A percentile compares a stretch with the other conserved stretches of the same genome.
These are phyloP conservation scores for Gyrodactylus salaris DNA, from an alignment of 1,140 invertebrate species.

Conservation along the genomic window DNA sequence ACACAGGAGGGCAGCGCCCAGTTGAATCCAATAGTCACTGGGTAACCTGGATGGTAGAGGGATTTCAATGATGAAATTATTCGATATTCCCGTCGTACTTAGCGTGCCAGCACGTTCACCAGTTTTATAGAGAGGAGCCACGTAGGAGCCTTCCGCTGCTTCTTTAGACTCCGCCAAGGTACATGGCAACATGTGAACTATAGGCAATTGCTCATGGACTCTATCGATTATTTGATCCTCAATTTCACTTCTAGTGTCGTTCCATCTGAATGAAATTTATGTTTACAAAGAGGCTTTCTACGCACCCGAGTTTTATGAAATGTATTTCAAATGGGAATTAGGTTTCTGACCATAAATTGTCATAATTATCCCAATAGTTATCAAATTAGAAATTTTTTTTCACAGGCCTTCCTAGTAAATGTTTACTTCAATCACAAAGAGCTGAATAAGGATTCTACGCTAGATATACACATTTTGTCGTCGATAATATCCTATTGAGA, in stretches of 20 bases:
- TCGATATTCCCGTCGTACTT: constrained; percentile 53
- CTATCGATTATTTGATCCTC: background rate
- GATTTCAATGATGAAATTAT: constrained; percentile 48
- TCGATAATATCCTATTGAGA: background rate
- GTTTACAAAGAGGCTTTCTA: no score
- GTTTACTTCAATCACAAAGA: no score
- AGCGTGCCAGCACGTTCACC: constrained; percentile 40
- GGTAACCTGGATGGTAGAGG: constrained; percentile 28
- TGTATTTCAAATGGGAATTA: no score
- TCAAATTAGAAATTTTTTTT: no score
- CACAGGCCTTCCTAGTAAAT: no score
- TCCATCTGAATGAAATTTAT: background rate
- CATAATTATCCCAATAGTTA: no score
- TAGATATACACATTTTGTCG: no score
- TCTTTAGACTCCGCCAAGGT: background rate
- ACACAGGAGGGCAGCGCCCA: constrained; percentile 43
- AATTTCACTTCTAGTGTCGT: background rate
- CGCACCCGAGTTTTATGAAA: no score
- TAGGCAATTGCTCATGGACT: background rate
- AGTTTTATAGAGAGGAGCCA: constrained; percentile 46
- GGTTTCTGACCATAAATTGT: no score
- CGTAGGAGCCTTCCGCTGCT: no score
- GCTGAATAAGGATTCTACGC: no score
- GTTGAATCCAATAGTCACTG: constrained; percentile 42
- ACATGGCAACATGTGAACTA: background rate